Base-by-base conservation (phyloP, 2,113 vertebrate genomes). In the Lucifuga dentata region DNA sequence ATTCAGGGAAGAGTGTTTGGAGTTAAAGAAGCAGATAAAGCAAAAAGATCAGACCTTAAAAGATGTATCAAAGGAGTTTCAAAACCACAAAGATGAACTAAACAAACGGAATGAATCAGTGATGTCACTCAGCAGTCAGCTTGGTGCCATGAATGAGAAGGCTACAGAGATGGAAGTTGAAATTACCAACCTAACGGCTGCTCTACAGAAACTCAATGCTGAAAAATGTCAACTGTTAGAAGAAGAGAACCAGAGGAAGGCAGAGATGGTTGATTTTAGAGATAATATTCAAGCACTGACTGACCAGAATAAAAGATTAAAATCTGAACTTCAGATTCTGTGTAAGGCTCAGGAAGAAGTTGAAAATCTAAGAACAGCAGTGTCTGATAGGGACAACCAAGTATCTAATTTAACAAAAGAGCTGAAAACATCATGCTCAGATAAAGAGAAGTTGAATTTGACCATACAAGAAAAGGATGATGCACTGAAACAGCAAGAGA, bases 241-340 rank as follows among this genome's bases (percentile, higher is more conserved):
- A 50, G 80, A 89, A 6, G 29, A 89, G 39, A 52, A 58, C 3
- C 83, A 87, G 46, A 90, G 73, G 7, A 87, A 86, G 33, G 73
- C 76, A 3, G 88, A 92, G 74, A 12, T 80, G 0, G n/a, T 73
- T 7, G 91, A 88, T 21, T 79, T 92, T n/a, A 86, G 70, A 53
- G 91, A 93, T 11, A 79, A 67, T 29, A 16, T 91, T 32, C 86
- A 92, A 33, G 82, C 73, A 9, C 73, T 93, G 60, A 71, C 71
- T 33, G 82, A 92, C 1, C 92, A 95, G 85, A 95, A 93, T 10
- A 15, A 38, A 11, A 89, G 78, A 49, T 36, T 95, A 16, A 92
- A 93, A 86, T 83, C 49, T 11, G 90, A 95, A 8, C 48, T 95
- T 16, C 88, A 93, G 72, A 84, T 52, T 1, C 46, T 92, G 20